Conservation (phyloP, 2,113 vertebrate genomes). For the Alectura lathami region DNA sequence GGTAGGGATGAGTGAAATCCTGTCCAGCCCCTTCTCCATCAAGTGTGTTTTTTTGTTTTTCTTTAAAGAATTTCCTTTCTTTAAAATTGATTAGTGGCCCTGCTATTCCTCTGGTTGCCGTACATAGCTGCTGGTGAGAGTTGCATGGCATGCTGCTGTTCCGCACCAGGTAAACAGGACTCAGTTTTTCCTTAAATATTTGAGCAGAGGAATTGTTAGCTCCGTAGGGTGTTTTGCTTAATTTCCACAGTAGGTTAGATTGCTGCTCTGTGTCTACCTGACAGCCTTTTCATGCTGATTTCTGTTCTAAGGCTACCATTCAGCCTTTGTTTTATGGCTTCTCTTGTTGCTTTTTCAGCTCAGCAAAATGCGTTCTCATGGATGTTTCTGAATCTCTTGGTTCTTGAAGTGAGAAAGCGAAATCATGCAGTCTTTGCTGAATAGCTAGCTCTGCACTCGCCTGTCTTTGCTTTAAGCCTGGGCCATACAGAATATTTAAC, state of each 20-base stretch:
- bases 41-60: background rate
- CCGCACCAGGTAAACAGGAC: background rate
- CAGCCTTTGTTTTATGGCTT: constrained; percentile 35
- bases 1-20: background rate
- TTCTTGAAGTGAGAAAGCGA: background rate
- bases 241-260: background rate
- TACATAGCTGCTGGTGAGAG: background rate
- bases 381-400: background rate
- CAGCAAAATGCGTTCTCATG: background rate
- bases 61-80: background rate
- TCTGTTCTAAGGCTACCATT: background rate
- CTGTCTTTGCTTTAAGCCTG: background rate
- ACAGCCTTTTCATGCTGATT: background rate
- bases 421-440: background rate
- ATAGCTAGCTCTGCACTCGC: background rate
- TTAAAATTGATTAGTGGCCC: background rate
- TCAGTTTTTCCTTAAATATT: background rate
- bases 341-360: constrained; percentile 22
- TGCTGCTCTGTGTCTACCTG: background rate
- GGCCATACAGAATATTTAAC: background rate
- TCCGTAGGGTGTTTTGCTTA: background rate
- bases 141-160: background rate
- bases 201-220: background rate
- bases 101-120: background rate
- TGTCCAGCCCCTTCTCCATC: background rate